Evolutionary conservation across 1,140 invertebrate species (phyloP).

Genomic region (Calosoma granatense): DNA sequence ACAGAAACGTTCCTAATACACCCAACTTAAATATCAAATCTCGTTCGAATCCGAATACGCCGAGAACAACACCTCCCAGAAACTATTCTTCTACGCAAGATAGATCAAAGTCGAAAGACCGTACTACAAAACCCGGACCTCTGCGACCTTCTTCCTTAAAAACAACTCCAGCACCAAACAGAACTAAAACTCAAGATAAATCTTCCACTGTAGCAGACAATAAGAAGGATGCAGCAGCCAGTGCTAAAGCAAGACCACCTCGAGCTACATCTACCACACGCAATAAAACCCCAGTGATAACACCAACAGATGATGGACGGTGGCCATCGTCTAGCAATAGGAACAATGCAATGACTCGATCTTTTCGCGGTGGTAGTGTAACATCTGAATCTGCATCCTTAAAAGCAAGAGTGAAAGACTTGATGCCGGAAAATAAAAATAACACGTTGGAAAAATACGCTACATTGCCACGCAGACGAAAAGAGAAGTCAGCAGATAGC

Average conservation of each 20-base stretch:
- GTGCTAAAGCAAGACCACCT: background rate
- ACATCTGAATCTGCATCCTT: background rate
- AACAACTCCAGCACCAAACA: slow-evolving; percentile 20
- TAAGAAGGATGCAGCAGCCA: slow-evolving; percentile 25
- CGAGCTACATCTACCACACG: slow-evolving; percentile 11
- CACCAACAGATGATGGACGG: slow-evolving; percentile 56
- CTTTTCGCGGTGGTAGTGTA: slow-evolving; percentile 19
- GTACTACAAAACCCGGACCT: slow-evolving; percentile 11
- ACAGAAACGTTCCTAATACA: slow-evolving; percentile 24
- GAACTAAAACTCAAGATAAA: background rate
- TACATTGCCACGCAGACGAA: slow-evolving; percentile 59
- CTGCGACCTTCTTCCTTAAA: slow-evolving; percentile 15
- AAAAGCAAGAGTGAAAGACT: slow-evolving; percentile 9
- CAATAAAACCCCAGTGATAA: slow-evolving; percentile 29
- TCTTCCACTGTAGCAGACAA: slow-evolving; percentile 8
- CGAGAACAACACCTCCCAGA: slow-evolving; percentile 25
- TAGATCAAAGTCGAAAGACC: slow-evolving; percentile 9
- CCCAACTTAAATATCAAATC: slow-evolving; percentile 28
- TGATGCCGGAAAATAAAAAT: slow-evolving; percentile 37
- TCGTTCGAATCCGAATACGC: slow-evolving; percentile 17
- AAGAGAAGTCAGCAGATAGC: slow-evolving; percentile 39
- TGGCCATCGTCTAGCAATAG: slow-evolving; percentile 43
- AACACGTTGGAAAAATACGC: slow-evolving; percentile 53
- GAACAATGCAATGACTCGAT: slow-evolving; percentile 27
- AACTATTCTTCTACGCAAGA: slow-evolving; percentile 16